phyloP scores from a whole-genome alignment of 2,797 vertebrate species.

The Cynodonichthys magdalenae region DNA sequence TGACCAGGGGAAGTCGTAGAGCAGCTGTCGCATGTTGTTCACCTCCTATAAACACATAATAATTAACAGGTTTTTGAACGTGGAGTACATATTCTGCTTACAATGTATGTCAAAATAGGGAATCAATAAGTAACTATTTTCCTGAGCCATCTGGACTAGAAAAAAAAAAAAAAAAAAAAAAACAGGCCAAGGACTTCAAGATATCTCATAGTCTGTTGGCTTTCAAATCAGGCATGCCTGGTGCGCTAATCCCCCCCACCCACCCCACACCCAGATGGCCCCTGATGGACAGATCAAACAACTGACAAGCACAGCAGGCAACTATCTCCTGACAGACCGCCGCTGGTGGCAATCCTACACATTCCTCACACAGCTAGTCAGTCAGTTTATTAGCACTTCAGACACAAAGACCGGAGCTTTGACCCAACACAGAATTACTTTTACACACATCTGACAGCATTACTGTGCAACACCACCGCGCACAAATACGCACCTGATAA shows the following conservation, averaged over 20 bases:
- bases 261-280: slow-evolving; percentile 60
- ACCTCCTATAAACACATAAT: slow-evolving; percentile 81
- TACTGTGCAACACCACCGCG: slow-evolving; percentile 41
- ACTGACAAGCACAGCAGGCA: slow-evolving; percentile 64
- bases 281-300: slow-evolving; percentile 79
- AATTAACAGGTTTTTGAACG: not conserved
- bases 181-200: slow-evolving; percentile 46
- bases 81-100: slow-evolving; percentile 15
- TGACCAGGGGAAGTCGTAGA: slow-evolving; percentile 91
- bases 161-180: not conserved
- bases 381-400: slow-evolving; percentile 38
- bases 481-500: slow-evolving; percentile 85
- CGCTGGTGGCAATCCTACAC: slow-evolving; percentile 65
- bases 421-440: slow-evolving; percentile 59
- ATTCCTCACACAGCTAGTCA: slow-evolving; percentile 71
- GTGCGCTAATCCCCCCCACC: slow-evolving; percentile 67
- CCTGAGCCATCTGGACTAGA: slow-evolving; percentile 62
- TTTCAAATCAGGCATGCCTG: slow-evolving; percentile 69
- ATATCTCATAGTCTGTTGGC: slow-evolving; percentile 67
- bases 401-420: slow-evolving; percentile 39
- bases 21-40: slow-evolving; percentile 84
- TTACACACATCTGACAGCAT: slow-evolving; percentile 31
- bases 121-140: slow-evolving; percentile 47
- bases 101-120: slow-evolving; percentile 8
- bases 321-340: slow-evolving; percentile 68